Percentiles rank a stretch among this genome's conserved stretches.
Conservation (phyloP, 1,140 invertebrate genomes). For the Tribolium castaneum region DNA sequence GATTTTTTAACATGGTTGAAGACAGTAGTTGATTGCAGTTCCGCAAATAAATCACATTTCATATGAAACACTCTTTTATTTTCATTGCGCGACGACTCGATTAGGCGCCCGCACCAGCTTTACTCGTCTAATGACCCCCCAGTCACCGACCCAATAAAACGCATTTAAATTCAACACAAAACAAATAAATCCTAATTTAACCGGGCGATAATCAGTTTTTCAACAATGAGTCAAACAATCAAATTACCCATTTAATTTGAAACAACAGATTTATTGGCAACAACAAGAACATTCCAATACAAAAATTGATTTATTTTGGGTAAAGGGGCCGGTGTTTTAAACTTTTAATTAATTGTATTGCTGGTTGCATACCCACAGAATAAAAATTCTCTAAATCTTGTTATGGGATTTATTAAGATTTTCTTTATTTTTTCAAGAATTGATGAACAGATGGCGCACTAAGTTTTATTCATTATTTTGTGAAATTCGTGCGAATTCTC, state of each 20-base stretch:
- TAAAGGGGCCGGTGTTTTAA: too few species aligned
- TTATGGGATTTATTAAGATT: too few species aligned
- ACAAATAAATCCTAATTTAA: background rate
- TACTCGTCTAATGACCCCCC: background rate
- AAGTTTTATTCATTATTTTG: too few species aligned
- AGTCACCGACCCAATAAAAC: background rate
- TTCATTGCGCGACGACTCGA: background rate
- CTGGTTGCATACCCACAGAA: background rate
- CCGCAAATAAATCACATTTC: conserved; percentile 43
- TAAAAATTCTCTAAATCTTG: too few species aligned
- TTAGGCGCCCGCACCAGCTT: background rate
- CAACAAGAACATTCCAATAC: too few species aligned
- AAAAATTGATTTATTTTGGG: background rate
- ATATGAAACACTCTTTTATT: conserved; percentile 32
- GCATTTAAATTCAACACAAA: background rate
- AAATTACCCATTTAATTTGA: background rate
- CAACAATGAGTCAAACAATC: background rate
- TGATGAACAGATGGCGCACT: too few species aligned
- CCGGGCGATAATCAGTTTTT: background rate
- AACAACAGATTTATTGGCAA: too few species aligned
- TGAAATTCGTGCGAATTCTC: too few species aligned
- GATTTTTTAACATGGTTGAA: conserved; percentile 42
- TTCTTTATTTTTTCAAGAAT: too few species aligned
- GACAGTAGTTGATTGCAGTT: conserved; percentile 42
- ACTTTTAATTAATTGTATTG: background rate